Base-by-base conservation (phyloP, 1,140 invertebrate species). In the Aplysia californica region DNA sequence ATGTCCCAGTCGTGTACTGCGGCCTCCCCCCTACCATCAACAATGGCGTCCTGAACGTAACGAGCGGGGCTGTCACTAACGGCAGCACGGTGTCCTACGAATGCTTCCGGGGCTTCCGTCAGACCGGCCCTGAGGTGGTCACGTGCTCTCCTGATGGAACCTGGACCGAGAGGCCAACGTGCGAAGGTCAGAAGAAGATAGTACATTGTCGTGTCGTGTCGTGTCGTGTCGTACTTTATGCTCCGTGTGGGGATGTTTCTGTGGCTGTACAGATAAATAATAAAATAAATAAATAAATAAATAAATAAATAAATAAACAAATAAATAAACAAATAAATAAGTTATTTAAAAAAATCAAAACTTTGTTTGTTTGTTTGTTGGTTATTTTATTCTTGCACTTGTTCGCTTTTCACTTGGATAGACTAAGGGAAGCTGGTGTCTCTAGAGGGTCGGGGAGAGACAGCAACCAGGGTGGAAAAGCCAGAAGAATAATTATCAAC, bases 1-100 rank as follows among this genome's bases (percentile, higher is more conserved):
- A 44, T 23, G 15, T 59, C 58, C 20, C 72, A 83, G 82, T 59
- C 18, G 70, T 66, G n/a, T 80, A 80, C 65, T 84, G 82, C 75
- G 80, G 82, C 21, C 29, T 58, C 6, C 72, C 80, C n/a, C 76
- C 79, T 35, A 15, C 36, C 20, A 58, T 84, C 10, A 26, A 39
- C 0, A 78, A 77, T 67, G 82, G 80, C 29, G 70, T 70, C 33
- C 55, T 82, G 0, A 50, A 68, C 21, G 20, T 29, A 10, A 66
- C 73, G 10, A 69, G 44, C 2, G 80, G 80, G 20, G 58, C 68
- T 20, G 41, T 66, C 3, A 15, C 56, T 23, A 79, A 71, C 72
- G 76, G 73, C 5, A 56, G 56, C 39, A 69, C 36, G 18, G 82
- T 70, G 5, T 64, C 38, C 1, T 84, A 84, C 35, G 26, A 15